Evolutionary conservation across 2,888 invertebrate species (phyloP), one percentile per base, ranked within the genome.

Genomic region (Calameuta filiformis): DNA sequence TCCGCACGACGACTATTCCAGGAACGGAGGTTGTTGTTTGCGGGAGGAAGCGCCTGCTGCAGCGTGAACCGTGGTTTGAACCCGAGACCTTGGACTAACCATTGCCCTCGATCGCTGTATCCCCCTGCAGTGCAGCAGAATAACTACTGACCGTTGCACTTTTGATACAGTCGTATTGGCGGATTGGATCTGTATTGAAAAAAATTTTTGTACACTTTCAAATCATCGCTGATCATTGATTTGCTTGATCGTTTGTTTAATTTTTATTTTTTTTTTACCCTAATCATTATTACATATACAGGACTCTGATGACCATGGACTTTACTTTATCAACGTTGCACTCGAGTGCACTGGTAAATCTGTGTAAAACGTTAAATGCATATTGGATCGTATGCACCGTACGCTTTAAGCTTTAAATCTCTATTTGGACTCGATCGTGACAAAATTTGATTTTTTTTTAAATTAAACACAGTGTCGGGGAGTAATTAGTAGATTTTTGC

Each of bases 21-120:
- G 85, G 79, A 79, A 79, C 69, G 79, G 76, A 78, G 78, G 78
- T 78, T 78, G 78, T 75, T 78, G 73, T 76, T 79, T 76, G 79
- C 79, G 76, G 74, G 79, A 79, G 76, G 79, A 79, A 79, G 79
- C 79, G 84, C 84, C 23, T 56, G 87, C 83, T 87, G 85, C 88
- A 86, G 84, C 85, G 84, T 81, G 83, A 83, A 81, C 80, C 83
- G 83, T 85, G 90, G 87, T 88, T 90, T 90, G 90, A 89, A 91
- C 90, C 88, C 86, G 84, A 90, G 91, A 89, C 91, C 91, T 91
- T 91, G 91, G 90, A 89, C 89, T 89, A 91, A 91, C 89, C 91
- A 90, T 91, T 91, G 91, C 90, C 90, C 91, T 90, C 90, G 88
- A 90, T 91, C 88, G 89, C 88, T 89, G 89, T 89, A 88, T 88